Conservation (phyloP, 2,888 invertebrate genomes). For the Oscheius sp. region DNA sequence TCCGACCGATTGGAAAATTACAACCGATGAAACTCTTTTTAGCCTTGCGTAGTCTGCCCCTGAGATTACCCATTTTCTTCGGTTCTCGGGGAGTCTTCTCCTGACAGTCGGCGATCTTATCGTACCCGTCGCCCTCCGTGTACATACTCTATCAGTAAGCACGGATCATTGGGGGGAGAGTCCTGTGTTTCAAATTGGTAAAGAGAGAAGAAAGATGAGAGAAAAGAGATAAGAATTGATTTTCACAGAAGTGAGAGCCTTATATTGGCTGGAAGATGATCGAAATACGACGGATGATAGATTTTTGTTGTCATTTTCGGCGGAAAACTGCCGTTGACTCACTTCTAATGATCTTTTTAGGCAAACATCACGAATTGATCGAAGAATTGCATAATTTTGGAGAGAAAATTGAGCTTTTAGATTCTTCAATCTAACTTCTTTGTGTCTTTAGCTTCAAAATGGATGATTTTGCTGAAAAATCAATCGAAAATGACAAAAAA, state of each 20-base stretch:
- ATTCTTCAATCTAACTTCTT: too few relatives aligned
- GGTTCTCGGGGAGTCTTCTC: conserved; percentile 7
- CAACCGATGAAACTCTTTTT: conserved; percentile 43
- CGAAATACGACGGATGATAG: too few relatives aligned
- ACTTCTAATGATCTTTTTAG: too few relatives aligned
- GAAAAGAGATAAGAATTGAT: conserved; percentile 1
- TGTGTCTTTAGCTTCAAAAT: too few relatives aligned
- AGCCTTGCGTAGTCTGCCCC: conserved; percentile 44
- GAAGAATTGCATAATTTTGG: too few relatives aligned
- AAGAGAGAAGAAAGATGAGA: conserved; percentile 26
- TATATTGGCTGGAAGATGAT: too few relatives aligned
- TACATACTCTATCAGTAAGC: not conserved
- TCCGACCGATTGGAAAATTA: conserved; percentile 40
- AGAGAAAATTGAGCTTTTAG: too few relatives aligned
- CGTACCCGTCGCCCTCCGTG: conserved; percentile 9
- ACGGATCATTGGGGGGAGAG: not conserved
- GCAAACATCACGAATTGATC: too few relatives aligned
- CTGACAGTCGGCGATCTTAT: conserved; percentile 14
- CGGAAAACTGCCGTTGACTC: too few relatives aligned
- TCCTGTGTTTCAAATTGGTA: not conserved
- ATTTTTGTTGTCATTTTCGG: too few relatives aligned
- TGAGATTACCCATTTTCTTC: conserved; percentile 44
- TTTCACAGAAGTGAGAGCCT: not conserved
- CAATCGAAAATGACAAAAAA: too few relatives aligned
- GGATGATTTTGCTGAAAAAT: too few relatives aligned